phyloP scores from a whole-genome alignment of 2,797 vertebrate species.

The Gallinago nigripennis region DNA sequence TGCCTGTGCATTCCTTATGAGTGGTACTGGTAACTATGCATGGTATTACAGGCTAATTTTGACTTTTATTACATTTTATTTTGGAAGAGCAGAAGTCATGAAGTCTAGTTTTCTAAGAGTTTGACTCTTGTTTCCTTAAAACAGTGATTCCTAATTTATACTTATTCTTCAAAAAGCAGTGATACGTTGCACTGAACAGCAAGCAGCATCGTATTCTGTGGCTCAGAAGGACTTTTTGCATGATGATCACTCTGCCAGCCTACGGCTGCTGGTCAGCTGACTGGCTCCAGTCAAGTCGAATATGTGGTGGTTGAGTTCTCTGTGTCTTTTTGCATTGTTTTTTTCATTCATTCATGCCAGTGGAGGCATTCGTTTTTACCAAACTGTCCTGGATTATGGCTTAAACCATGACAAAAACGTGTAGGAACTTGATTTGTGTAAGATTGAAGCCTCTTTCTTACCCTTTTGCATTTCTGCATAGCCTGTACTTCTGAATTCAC shows the following conservation, averaged over 20 bases:
- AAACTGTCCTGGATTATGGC: background rate
- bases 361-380: background rate
- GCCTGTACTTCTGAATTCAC: slow-evolving; percentile 17
- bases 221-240: background rate
- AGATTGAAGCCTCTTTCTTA: background rate
- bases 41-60: background rate
- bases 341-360: background rate
- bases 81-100: background rate
- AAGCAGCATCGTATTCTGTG: background rate
- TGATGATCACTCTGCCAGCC: background rate
- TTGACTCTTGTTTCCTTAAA: background rate
- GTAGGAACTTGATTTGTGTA: background rate
- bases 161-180: background rate
- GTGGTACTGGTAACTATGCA: background rate
- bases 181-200: background rate
- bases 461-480: slow-evolving; percentile 7
- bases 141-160: background rate
- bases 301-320: background rate
- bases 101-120: background rate
- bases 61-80: background rate
- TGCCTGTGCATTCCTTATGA: background rate
- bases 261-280: background rate
- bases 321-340: background rate
- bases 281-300: fast-evolving
- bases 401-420: background rate